Percentiles rank a stretch among this genome's conserved stretches.
phyloP scores from a whole-genome alignment of 2,888 invertebrate genomes.

The Matsumyia berberina region DNA sequence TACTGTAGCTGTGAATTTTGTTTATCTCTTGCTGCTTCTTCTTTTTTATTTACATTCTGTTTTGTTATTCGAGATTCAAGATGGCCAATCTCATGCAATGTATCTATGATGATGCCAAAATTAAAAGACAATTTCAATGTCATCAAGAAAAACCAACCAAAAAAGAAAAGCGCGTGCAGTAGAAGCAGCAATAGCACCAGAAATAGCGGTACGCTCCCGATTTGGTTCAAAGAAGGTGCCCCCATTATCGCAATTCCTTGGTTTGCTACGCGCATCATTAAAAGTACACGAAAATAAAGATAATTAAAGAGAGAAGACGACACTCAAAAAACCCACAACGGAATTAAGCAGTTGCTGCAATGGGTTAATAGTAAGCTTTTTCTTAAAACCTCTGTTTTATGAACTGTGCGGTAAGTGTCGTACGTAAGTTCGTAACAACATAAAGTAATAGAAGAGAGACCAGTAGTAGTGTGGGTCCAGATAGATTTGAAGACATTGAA shows the following conservation, averaged over 20 bases:
- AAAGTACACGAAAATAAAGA: constrained; percentile 35
- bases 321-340: constrained; percentile 12
- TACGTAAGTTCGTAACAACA: background rate
- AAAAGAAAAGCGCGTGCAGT: constrained; percentile 9
- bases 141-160: constrained; percentile 13
- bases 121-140: constrained; percentile 48
- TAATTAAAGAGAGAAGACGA: constrained; percentile 36
- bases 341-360: constrained; percentile 33
- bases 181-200: background rate
- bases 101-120: constrained; percentile 24
- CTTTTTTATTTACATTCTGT: constrained; percentile 12
- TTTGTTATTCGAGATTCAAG: background rate
- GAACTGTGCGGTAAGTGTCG: background rate
- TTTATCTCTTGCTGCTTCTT: constrained; percentile 21
- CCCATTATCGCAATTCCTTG: constrained; percentile 53
- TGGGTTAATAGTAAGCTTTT: constrained; percentile 36
- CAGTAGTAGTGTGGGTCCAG: too few relatives aligned
- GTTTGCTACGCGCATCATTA: constrained; percentile 32
- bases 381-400: constrained; percentile 2
- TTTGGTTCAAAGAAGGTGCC: constrained; percentile 57
- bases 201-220: constrained; percentile 41
- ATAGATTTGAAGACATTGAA: background rate
- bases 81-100: background rate
- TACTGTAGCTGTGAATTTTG: constrained; percentile 32
- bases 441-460: background rate